Percentiles rank a stretch among this genome's conserved stretches.
Conservation (phyloP, 2,888 invertebrate genomes). For the Actias luna region DNA sequence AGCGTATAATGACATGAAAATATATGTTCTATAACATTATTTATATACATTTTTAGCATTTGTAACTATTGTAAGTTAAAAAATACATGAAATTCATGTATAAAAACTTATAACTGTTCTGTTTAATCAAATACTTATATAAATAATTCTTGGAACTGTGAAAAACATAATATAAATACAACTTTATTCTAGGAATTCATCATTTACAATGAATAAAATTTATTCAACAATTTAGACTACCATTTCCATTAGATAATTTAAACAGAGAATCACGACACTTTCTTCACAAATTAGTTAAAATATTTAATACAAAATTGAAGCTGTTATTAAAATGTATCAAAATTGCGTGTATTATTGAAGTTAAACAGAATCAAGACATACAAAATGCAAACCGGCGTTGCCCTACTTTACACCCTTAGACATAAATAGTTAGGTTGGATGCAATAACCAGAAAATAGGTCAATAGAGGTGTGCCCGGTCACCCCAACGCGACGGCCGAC, state of each 20-base stretch:
- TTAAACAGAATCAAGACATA: slow-evolving; percentile 51
- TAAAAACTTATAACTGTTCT: neutral
- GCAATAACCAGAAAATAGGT: slow-evolving; percentile 81
- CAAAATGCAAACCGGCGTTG: slow-evolving; percentile 60
- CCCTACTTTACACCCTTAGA: slow-evolving; percentile 69
- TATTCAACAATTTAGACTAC: neutral
- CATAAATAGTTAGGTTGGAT: slow-evolving; percentile 76
- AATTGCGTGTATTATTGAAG: slow-evolving; percentile 23
- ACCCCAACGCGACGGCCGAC: slow-evolving; percentile 60
- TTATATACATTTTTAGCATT: neutral
- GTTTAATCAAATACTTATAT: neutral
- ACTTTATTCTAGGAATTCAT: neutral
- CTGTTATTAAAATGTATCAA: slow-evolving; percentile 3
- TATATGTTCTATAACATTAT: neutral
- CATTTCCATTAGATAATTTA: neutral
- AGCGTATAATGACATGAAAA: no score
- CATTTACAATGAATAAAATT: neutral
- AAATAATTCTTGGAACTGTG: neutral
- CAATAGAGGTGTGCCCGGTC: slow-evolving; percentile 79
- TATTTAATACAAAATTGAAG: neutral
- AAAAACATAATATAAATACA: neutral
- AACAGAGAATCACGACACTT: neutral
- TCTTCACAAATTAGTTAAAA: neutral
- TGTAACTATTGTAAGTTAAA: neutral
- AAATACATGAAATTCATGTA: neutral